Base-by-base conservation (phyloP, 2,113 vertebrate species). In the Myiozetetes cayanensis region DNA sequence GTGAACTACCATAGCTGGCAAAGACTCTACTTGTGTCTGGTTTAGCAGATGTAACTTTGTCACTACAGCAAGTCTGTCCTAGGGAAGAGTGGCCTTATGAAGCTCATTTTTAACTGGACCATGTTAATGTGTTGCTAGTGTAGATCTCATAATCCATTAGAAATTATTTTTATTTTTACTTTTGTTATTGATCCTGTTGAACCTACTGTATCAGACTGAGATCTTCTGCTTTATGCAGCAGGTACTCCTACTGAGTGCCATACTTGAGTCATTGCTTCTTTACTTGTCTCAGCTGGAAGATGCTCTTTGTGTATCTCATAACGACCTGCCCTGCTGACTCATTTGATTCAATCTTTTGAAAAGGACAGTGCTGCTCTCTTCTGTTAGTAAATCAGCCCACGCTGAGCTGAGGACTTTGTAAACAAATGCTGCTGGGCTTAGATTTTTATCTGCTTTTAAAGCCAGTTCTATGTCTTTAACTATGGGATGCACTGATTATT, bases 261-360 rank as follows among this genome's bases (percentile, higher is more conserved):
- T 79, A 37, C 66, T 62, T 79, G 67, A 96, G 53, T 91, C 62
- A 85, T 14, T 73, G 35, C 43, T 80, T 71, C 76, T 79, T 55
- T 91, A 74, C 74, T 91, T 66, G 30, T 71, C 35, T 90, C 85
- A 88, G 75, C 87, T 95, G 87, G 87, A 87, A 77, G 74, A 75
- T 61, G 28, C n/a, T 85, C 73, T 71, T 41, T 88, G 53, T 52
- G 14, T 67, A 83, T 74, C 63, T 70, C 39, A 31, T 43, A 52
- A 37, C 37, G 75, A 90, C 50, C 56, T 87, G 16, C 24, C 46
- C 37, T 83, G 37, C 58, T 95, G 82, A 87, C 43, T 94, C 78
- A 85, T 79, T 80, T 74, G 68, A 83, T 93, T 59, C 43, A 79
- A 4, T 85, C 55, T 55, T 88, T 93, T 90, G 33, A 67, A 83